Conservation (phyloP, 2,113 vertebrate species). For the Mohoua ochrocephala region DNA sequence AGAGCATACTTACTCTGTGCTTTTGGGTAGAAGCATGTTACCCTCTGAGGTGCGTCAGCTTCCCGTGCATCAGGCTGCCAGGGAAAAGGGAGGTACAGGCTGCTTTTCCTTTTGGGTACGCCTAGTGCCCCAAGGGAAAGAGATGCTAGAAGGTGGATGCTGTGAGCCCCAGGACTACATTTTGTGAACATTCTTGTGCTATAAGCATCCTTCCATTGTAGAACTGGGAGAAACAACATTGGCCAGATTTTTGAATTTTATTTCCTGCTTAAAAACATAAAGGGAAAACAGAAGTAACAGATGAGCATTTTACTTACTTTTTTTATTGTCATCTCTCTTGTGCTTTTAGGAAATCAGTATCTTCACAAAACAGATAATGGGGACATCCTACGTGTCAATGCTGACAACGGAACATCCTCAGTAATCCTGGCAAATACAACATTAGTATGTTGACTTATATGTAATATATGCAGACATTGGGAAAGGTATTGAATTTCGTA, state of each 20-base stretch:
- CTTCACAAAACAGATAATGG: constrained; percentile 66
- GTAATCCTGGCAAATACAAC: constrained; percentile 69
- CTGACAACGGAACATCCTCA: constrained; percentile 22
- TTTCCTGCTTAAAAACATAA: not conserved
- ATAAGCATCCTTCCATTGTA: not conserved
- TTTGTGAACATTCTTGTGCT: not conserved
- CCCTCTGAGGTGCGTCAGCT: not conserved
- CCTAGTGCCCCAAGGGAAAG: not conserved
- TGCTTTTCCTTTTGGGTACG: not conserved
- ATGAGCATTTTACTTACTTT: not conserved
- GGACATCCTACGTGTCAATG: constrained; percentile 46
- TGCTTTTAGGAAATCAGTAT: constrained; percentile 71
- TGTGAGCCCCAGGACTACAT: not conserved
- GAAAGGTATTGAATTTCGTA: not conserved
- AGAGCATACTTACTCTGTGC: not conserved
- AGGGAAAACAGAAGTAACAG: not conserved
- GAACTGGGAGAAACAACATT: not conserved
- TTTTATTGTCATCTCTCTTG: not conserved
- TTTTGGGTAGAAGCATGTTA: not conserved
- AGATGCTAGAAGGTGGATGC: not conserved
- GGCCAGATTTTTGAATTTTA: not conserved
- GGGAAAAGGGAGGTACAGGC: not conserved
- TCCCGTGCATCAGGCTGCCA: not conserved
- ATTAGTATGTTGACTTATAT: constrained; percentile 67
- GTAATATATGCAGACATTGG: not conserved